Evolutionary conservation across 2,888 invertebrate species (phyloP), one percentile per base, ranked within the genome.

Genomic region (Tipula lateralis): DNA sequence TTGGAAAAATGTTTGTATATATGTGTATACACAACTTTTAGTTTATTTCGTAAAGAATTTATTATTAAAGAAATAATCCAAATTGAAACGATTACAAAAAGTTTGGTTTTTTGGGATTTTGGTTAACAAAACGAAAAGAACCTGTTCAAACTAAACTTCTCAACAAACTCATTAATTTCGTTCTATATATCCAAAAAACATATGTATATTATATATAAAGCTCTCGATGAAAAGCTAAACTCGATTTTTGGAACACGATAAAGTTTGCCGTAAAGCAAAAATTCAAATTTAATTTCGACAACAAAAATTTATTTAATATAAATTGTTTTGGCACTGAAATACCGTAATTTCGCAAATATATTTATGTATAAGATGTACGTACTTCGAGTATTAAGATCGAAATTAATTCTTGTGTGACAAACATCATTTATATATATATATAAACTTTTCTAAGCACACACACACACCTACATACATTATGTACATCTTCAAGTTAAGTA

Each of bases 261-360:
- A 66, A 66, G 24, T 66, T 66, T 66, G 1, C 24, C n/a, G 24
- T 24, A 66, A 66, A 66, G 24, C 24, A 66, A 66, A 66, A 66
- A 66, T 66, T 66, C 66, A 66, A 66, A 66, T 66, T 66, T 66
- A 66, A 66, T 66, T 66, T 66, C 66, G 66, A 66, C 66, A 66
- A 66, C 66, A 66, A 66, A 24, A 66, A 66, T 66, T 66, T 66
- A 16, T 66, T 24, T 66, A 66, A 66, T 24, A 66, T 66, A 66
- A 66, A 66, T 24, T 66, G 66, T 66, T 66, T 66, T 66, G 66
- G 24, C 66, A 66, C 66, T 24, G 66, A 66, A 66, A 66, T 24
- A 66, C 66, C 66, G 66, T 66, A 66, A 66, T 66, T 24, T 66
- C 16, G 44, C 5, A 44, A 9, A 39, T 39, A 39, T 39, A 39